Base-by-base conservation (phyloP, 2,797 vertebrate genomes). In the Antennarius maculatus region DNA sequence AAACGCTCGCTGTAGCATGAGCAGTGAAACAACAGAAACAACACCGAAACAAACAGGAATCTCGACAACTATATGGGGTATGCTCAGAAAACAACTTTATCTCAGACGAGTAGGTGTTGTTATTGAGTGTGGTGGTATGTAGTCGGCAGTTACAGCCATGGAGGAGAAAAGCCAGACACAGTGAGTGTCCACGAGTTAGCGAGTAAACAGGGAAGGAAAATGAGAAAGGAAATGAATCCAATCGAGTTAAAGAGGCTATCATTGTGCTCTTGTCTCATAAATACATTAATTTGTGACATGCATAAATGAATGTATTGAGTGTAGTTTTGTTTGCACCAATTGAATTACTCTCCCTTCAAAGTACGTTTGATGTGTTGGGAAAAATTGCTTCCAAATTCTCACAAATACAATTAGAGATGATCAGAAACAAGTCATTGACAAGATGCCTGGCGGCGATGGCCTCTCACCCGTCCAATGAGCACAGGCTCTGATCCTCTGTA, bases 401-500 rank as follows among this genome's bases (percentile, higher is more conserved):
- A 29, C 37, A 58, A 55, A 97, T 96, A 29, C 10, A 10, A 48
- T 16, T 23, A 39, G 63, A 10, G 37, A 6, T 46, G 4, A 43
- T 27, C 2, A 67, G 23, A 73, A 23, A 14, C 43, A 69, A 45
- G 46, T 60, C 49, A 72, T 48, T 61, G 51, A 96, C 61, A 57
- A 39, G 49, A 56, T 49, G 69, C 53, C 16, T 17, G 50, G 37
- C 51, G 31, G 67, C 56, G 65, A 47, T 34, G 42, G 8, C 1
- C 39, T 61, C 95, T 95, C 89, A 97, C 96, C 95, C 95, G 95
- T 80, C 96, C 96, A 10, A 97, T 96, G 63, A 96, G 94, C 74
- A 97, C 95, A 0, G 96, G 96, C 71, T 97, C 96, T 0, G 96
- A 95, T 10, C 95, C 96, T 28, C 92, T 82, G 77, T 97, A 97